phyloP scores from a whole-genome alignment of 1,140 invertebrate genomes.

The Drosophila bifasciata region DNA sequence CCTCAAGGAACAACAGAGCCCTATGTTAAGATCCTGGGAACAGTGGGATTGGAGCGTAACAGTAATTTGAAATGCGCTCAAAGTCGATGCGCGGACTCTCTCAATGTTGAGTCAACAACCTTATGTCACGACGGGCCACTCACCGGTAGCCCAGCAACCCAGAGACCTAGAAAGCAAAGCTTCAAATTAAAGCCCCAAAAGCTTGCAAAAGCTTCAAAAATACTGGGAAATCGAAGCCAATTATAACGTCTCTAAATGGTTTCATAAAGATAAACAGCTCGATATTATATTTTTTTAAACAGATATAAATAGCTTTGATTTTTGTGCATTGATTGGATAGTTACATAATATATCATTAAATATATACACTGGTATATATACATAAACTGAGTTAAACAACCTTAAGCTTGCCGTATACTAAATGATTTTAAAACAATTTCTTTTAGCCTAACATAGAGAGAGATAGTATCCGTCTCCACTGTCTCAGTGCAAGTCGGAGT shows the following conservation, averaged over 20 bases:
- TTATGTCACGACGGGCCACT: slow-evolving; percentile 29
- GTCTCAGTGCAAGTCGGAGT: slow-evolving; percentile 65
- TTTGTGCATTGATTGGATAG: slow-evolving; percentile 45
- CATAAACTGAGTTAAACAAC: slow-evolving; percentile 54
- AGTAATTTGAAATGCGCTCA: slow-evolving; percentile 9
- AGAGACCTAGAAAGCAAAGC: slow-evolving; percentile 25
- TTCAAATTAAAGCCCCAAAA: slow-evolving; percentile 11
- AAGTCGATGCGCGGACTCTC: slow-evolving; percentile 16
- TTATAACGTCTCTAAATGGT: background rate
- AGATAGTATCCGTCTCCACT: slow-evolving; percentile 14
- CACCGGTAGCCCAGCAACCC: slow-evolving; percentile 47
- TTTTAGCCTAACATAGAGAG: slow-evolving; percentile 40
- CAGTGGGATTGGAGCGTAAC: slow-evolving; percentile 18
- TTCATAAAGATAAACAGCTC: slow-evolving; percentile 45
- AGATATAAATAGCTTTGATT: slow-evolving; percentile 56
- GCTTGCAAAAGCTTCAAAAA: slow-evolving; percentile 27
- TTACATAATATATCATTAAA: slow-evolving; percentile 34
- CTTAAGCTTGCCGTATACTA: slow-evolving; percentile 59
- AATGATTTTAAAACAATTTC: slow-evolving; percentile 56
- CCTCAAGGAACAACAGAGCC: slow-evolving; percentile 10
- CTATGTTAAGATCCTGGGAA: slow-evolving; percentile 36
- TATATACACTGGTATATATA: slow-evolving; percentile 47
- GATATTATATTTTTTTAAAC: slow-evolving; percentile 38
- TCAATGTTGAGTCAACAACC: slow-evolving; percentile 31
- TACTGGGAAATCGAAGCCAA: slow-evolving; percentile 21